Conservation (phyloP, 2,797 vertebrate genomes). For the Sebastes jordani region DNA sequence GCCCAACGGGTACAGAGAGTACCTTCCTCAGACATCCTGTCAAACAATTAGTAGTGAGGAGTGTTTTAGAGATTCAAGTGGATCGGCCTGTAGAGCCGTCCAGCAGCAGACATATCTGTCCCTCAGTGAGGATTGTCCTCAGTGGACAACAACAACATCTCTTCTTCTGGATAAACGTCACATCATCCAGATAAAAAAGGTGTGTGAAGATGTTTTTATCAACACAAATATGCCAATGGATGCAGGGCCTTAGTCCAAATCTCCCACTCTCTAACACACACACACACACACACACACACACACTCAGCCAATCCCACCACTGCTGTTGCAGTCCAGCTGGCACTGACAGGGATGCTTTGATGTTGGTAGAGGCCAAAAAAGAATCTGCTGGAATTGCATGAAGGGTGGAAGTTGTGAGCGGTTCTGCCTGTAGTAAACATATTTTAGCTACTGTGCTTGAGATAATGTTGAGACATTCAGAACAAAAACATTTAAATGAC, state of each 20-base stretch:
- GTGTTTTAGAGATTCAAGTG: not conserved
- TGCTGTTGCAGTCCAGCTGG: constrained; percentile 67
- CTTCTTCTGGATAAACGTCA: constrained; percentile 22
- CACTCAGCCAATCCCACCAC: constrained; percentile 21
- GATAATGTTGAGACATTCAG: constrained; percentile 42
- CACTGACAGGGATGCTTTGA: constrained; percentile 64
- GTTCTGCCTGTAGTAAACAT: constrained; percentile 51
- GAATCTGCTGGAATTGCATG: constrained; percentile 61
- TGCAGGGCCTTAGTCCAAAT: constrained; percentile 47
- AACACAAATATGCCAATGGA: constrained; percentile 48
- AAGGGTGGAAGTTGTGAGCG: constrained; percentile 53
- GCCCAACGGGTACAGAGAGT: constrained; percentile 40
- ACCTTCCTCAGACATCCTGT: constrained; percentile 26
- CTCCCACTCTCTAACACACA: constrained; percentile 27
- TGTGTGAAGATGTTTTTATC: constrained; percentile 61
- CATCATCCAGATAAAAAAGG: constrained; percentile 34
- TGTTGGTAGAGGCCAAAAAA: constrained; percentile 53
- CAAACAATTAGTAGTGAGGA: constrained; percentile 12
- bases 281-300: constrained; percentile 7
- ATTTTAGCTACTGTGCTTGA: constrained; percentile 51
- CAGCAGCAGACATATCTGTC: constrained; percentile 7
- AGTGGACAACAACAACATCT: constrained; percentile 1
- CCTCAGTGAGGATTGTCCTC: constrained; percentile 6
- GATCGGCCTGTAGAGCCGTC: not conserved
- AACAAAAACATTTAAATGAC: constrained; percentile 42